Evolutionary conservation across 1,140 invertebrate species (phyloP).

Genomic region (Parasteatoda tepidariorum): DNA sequence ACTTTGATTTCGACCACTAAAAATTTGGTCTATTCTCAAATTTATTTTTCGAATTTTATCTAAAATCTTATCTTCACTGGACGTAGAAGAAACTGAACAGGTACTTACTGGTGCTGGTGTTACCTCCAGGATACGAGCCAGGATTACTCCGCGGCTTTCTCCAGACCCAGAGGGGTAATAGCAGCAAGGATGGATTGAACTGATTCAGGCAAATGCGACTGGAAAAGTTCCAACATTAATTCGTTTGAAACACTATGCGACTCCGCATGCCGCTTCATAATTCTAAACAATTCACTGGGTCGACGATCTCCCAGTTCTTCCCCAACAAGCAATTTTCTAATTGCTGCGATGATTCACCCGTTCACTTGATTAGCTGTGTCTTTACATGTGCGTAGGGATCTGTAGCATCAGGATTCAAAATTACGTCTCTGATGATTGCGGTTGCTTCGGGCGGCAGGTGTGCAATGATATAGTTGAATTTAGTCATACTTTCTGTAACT

Average conservation of each 20-base stretch:
- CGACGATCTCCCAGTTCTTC: background rate
- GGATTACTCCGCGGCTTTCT: background rate
- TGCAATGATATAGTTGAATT: background rate
- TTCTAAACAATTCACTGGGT: background rate
- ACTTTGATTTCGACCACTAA: too few species aligned
- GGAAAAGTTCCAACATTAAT: background rate
- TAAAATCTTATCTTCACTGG: too few species aligned
- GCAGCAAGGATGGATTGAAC: too few species aligned
- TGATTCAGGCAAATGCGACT: background rate
- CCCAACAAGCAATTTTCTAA: background rate
- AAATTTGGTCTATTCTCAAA: too few species aligned
- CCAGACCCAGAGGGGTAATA: background rate
- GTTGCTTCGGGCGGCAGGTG: background rate
- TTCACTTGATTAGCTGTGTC: background rate
- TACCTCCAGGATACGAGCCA: background rate
- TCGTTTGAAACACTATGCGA: background rate
- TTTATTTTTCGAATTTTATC: too few species aligned
- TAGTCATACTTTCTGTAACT: background rate
- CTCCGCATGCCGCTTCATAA: background rate
- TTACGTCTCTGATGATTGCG: background rate
- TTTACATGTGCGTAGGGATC: background rate
- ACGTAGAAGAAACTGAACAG: too few species aligned
- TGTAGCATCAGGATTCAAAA: background rate
- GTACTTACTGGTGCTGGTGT: background rate
- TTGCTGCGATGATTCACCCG: background rate